Evolutionary conservation across 92 coral and sea anemone genomes (phyloP).

Genomic region (Chrysogorgia sp.): DNA sequence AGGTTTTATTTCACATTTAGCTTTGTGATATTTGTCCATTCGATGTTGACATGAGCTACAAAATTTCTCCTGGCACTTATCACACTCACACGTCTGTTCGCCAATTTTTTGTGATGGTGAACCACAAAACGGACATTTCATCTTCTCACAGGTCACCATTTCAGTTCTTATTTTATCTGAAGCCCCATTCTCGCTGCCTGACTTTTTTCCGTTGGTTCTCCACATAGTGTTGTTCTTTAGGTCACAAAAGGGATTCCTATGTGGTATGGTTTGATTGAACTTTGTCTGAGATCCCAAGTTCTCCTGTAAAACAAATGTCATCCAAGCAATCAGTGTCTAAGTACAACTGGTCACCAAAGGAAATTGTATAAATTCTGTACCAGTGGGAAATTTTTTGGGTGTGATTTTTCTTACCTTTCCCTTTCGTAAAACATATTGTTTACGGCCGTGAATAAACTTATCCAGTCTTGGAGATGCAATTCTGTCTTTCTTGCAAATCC

Average conservation of each 20-base stretch:
- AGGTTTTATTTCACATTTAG: conserved; percentile 2
- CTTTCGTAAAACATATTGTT: conserved; percentile 56
- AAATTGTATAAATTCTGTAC: neutral
- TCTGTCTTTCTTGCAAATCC: conserved; percentile 42
- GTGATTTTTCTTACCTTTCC: conserved; percentile 75
- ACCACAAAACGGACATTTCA: conserved; percentile 38
- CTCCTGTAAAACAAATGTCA: conserved; percentile 15
- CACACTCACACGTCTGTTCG: conserved; percentile 29
- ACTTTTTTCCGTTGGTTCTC: conserved; percentile 9
- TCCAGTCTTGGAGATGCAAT: conserved; percentile 51
- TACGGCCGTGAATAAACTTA: conserved; percentile 55
- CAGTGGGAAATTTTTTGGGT: too few relatives aligned
- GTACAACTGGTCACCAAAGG: neutral
- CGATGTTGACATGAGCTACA: conserved; percentile 11
- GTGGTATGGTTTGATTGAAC: conserved; percentile 5
- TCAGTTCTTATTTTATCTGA: conserved; percentile 5
- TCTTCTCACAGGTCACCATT: conserved; percentile 8
- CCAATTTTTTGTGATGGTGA: conserved; percentile 25
- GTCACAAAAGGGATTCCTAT: conserved; percentile 9
- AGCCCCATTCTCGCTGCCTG: neutral
- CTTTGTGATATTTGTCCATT: conserved; percentile 26
- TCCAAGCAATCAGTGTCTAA: neutral
- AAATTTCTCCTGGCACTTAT: conserved; percentile 17
- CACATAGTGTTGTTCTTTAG: conserved; percentile 28
- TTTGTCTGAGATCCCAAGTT: conserved; percentile 29